These are phyloP conservation scores for Bombus turneri DNA, from an alignment of 1,140 invertebrate species.

Conservation along the genomic window DNA sequence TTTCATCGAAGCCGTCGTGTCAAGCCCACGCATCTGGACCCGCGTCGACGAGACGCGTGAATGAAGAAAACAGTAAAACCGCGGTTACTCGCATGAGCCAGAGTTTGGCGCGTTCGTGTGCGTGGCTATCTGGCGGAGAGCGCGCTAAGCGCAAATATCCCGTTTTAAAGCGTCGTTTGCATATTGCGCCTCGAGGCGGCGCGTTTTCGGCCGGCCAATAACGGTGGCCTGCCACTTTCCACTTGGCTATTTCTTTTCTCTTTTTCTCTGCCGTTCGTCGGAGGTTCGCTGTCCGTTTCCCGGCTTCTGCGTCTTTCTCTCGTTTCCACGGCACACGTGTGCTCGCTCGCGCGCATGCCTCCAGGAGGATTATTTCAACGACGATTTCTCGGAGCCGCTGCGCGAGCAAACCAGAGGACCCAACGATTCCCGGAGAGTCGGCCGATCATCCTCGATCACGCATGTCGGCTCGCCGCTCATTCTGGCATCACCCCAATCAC, in stretches of 20 bases:
- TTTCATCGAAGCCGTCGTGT: background rate
- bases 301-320: slow-evolving; percentile 32
- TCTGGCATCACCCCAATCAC: slow-evolving; percentile 48
- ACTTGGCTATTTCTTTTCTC: slow-evolving; percentile 56
- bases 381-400: slow-evolving; percentile 34
- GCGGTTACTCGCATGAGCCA: slow-evolving; percentile 17
- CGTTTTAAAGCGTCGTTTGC: slow-evolving; percentile 78
- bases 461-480: slow-evolving; percentile 55
- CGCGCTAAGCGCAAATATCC: slow-evolving; percentile 77
- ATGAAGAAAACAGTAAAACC: slow-evolving; percentile 53
- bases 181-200: slow-evolving; percentile 70
- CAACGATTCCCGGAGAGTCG: slow-evolving; percentile 24
- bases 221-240: slow-evolving; percentile 73
- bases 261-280: background rate
- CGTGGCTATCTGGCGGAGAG: slow-evolving; percentile 30
- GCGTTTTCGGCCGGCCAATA: slow-evolving; percentile 71
- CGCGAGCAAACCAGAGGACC: background rate
- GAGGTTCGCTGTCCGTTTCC: background rate
- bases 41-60: slow-evolving; percentile 42
- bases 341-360: slow-evolving; percentile 36
- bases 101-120: background rate
- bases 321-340: background rate
- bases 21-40: slow-evolving; percentile 9
- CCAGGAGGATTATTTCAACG: slow-evolving; percentile 42
- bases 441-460: slow-evolving; percentile 68